These are phyloP conservation scores for Mya arenaria DNA, from an alignment of 1,140 invertebrate species.

Conservation along the genomic window DNA sequence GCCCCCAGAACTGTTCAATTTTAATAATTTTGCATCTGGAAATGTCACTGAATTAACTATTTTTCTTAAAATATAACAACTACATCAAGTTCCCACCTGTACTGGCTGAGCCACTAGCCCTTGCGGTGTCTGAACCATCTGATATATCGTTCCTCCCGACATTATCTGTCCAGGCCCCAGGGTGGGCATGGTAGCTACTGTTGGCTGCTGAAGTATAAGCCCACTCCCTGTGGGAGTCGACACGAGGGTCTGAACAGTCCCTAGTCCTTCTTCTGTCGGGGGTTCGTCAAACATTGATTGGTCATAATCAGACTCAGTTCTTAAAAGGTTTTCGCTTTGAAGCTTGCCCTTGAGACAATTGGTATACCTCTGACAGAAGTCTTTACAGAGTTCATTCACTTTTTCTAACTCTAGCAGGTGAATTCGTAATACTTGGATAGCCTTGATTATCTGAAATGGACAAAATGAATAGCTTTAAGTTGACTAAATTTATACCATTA, in stretches of 20 bases:
- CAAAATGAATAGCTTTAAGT: too few species aligned
- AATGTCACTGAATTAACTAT: too few species aligned
- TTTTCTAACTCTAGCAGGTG: constrained; percentile 81
- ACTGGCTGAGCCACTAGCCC: constrained; percentile 84
- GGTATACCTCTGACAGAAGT: constrained; percentile 81
- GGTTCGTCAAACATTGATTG: constrained; percentile 64
- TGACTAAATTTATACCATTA: too few species aligned
- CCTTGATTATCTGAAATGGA: constrained; percentile 79
- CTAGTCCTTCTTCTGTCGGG: constrained; percentile 57
- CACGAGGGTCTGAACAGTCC: constrained; percentile 32
- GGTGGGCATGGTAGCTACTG: constrained; percentile 75
- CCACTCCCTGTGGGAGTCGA: constrained; percentile 63
- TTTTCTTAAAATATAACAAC: too few species aligned
- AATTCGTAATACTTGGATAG: constrained; percentile 81
- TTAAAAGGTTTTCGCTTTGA: constrained; percentile 78
- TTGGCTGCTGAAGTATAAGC: constrained; percentile 72
- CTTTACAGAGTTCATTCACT: constrained; percentile 81
- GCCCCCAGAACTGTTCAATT: too few species aligned
- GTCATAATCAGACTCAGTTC: constrained; percentile 70
- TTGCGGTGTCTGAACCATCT: constrained; percentile 83
- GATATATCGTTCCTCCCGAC: constrained; percentile 82
- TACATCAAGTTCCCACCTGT: constrained; percentile 76
- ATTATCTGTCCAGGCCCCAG: constrained; percentile 80
- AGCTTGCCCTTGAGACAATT: constrained; percentile 79
- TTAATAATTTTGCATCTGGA: too few species aligned